Evolutionary conservation across 2,888 invertebrate species (phyloP), one percentile per base, ranked within the genome.

Genomic region (Caenorhabditis macrosperma): DNA sequence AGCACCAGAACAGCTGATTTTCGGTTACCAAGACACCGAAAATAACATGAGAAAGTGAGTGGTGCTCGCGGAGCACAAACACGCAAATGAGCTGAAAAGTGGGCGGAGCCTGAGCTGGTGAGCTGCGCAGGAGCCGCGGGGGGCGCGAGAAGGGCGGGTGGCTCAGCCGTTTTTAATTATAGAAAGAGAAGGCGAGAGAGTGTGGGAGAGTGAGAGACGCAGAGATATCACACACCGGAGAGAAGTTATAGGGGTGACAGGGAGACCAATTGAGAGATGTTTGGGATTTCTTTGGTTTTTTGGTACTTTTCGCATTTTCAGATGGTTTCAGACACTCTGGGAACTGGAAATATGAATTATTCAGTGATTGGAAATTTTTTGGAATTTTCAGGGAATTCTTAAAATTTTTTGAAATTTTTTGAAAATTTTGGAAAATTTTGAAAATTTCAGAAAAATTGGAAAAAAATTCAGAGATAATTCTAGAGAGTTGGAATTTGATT

Each of bases 151-250:
- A 10, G 50, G 41, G 48, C 7, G 38, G 38, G 12, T 38, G 38
- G 48, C 71, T 44, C 72, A 72, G 63, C 72, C 64, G 72, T 64
- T 72, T 72, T 72, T 55, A 63, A 72, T 72, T 72, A 72, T 55
- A 64, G 63, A 48, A 57, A 72, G 26, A 63, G 71, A 9, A 20
- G 41, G 60, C 20, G 60, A 48, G 30, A 55, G 41, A 66, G 38
- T 41, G 17, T 1, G 44, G 22, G 46, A 24, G 28, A 38, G 4
- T 12, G n/a, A 15, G 35, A 38, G 12, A 50, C 22, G 28, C 26
- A 48, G 26, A 35, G 26, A 9, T 1, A 35, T 20, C 12, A 38
- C 7, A 17, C 15, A 33, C 20, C 24, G 3, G 44, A 44, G 66
- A 66, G 54, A 55, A 15, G 7, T n/a, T n/a, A 5, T 26, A 55